Conservation (phyloP, 2,797 vertebrate genomes). For the Florisuga fusca region DNA sequence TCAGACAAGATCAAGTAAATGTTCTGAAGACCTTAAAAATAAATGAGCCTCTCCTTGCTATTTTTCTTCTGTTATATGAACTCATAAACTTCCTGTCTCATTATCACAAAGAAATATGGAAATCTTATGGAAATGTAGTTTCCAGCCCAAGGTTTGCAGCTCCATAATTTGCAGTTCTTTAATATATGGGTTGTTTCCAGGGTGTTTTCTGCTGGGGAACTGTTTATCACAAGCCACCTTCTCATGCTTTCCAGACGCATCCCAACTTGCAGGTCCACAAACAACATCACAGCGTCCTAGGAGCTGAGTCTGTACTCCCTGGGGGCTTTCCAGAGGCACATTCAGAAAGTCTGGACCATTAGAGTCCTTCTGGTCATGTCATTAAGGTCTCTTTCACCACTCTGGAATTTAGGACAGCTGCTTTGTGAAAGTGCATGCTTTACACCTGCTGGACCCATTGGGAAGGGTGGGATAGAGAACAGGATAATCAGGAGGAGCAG, state of each 20-base stretch:
- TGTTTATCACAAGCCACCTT: slow-evolving; percentile 36
- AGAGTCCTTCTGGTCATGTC: background rate
- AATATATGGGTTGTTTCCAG: slow-evolving; percentile 37
- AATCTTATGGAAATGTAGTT: slow-evolving; percentile 49
- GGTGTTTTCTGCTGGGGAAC: slow-evolving; percentile 19
- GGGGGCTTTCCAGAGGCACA: background rate
- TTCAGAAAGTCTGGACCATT: background rate
- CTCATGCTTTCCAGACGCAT: slow-evolving; percentile 20
- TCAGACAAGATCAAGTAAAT: background rate
- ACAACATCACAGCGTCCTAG: slow-evolving; percentile 15
- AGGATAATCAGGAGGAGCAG: background rate
- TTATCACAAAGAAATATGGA: background rate
- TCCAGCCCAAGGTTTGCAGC: slow-evolving; percentile 4
- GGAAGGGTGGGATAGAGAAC: background rate
- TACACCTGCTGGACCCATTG: background rate
- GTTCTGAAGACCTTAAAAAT: background rate
- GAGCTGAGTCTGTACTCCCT: background rate
- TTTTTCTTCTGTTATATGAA: slow-evolving; percentile 1
- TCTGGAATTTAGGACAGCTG: slow-evolving; percentile 58
- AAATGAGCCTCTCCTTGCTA: background rate
- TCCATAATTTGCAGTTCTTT: slow-evolving; percentile 52
- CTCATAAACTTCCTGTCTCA: slow-evolving; percentile 10
- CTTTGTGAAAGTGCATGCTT: background rate
- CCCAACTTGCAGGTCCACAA: slow-evolving; percentile 28
- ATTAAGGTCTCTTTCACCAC: slow-evolving; percentile 58